Evolutionary conservation across 2,888 invertebrate species (phyloP).

Genomic region (Sphaeridia pumilis): DNA sequence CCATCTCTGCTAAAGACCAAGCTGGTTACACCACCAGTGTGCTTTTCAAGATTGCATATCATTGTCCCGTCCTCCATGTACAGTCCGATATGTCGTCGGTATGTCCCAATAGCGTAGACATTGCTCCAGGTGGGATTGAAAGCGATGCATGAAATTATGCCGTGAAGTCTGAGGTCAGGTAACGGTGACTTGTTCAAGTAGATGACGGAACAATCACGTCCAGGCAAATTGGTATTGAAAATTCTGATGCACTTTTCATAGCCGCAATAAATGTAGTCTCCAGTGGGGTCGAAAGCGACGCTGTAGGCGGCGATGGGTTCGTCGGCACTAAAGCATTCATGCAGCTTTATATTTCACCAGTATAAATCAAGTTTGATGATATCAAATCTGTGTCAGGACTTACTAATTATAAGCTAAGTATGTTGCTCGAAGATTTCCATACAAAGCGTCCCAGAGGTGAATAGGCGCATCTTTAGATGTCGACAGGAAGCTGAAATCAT

Average conservation of each 20-base stretch:
- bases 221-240: slow-evolving; percentile 65
- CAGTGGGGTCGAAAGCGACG: slow-evolving; percentile 61
- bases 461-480: slow-evolving; percentile 75
- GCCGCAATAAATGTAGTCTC: slow-evolving; percentile 70
- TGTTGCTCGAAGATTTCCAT: slow-evolving; percentile 65
- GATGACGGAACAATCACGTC: slow-evolving; percentile 44
- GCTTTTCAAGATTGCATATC: slow-evolving; percentile 48
- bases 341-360: too few species aligned
- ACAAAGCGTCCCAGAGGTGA: slow-evolving; percentile 88
- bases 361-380: too few species aligned
- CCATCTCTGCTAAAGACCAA: slow-evolving; percentile 71
- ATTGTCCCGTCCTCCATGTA: slow-evolving; percentile 41
- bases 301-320: slow-evolving; percentile 77
- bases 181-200: slow-evolving; percentile 42
- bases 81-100: slow-evolving; percentile 45
- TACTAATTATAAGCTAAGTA: slow-evolving; percentile 54
- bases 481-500: slow-evolving; percentile 58
- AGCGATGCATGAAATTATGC: slow-evolving; percentile 51
- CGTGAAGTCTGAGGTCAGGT: slow-evolving; percentile 40
- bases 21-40: slow-evolving; percentile 71
- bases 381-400: slow-evolving; percentile 32
- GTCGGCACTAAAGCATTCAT: too few species aligned
- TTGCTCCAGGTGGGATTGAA: slow-evolving; percentile 45
- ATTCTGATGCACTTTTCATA: slow-evolving; percentile 73
- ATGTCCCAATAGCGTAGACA: slow-evolving; percentile 51